phyloP scores from a whole-genome alignment of 2,797 vertebrate genomes.

The Leptodactylus fallax region DNA sequence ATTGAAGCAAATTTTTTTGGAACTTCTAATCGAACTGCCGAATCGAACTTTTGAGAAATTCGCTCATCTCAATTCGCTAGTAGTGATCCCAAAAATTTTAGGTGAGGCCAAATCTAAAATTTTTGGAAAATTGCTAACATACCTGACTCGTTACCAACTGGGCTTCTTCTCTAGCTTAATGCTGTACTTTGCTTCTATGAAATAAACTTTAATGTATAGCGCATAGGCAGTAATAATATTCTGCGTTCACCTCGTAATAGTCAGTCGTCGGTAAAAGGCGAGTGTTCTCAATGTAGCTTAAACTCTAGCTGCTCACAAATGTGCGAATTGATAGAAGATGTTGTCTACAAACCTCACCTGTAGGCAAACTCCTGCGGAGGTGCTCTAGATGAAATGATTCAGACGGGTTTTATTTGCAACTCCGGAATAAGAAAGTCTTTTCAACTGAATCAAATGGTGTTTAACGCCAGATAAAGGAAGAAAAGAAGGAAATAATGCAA shows the following conservation, averaged over 20 bases:
- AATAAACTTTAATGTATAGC: neutral
- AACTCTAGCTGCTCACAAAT: neutral
- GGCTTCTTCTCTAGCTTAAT: too few relatives aligned
- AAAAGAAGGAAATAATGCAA: neutral
- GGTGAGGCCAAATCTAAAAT: too few relatives aligned
- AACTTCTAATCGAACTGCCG: too few relatives aligned
- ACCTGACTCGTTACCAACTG: too few relatives aligned
- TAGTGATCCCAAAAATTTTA: too few relatives aligned
- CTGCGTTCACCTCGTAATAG: neutral
- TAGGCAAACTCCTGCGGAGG: conserved; percentile 26
- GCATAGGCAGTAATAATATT: neutral
- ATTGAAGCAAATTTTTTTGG: too few relatives aligned
- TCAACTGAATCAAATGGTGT: conserved; percentile 49
- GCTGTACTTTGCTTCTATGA: too few relatives aligned
- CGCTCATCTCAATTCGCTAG: too few relatives aligned
- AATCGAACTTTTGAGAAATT: too few relatives aligned
- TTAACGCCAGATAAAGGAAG: conserved; percentile 40
- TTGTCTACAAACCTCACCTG: conserved; percentile 36
- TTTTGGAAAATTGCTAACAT: too few relatives aligned
- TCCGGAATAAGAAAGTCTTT: conserved; percentile 49
- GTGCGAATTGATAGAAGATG: neutral
- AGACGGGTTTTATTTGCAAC: conserved; percentile 41
- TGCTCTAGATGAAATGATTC: conserved; percentile 46
- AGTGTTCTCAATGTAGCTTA: conserved; percentile 29
- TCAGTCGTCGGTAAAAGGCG: neutral